Base-by-base conservation (phyloP, 92 coral and sea anemone genomes). In the Epizoanthus fatuus region DNA sequence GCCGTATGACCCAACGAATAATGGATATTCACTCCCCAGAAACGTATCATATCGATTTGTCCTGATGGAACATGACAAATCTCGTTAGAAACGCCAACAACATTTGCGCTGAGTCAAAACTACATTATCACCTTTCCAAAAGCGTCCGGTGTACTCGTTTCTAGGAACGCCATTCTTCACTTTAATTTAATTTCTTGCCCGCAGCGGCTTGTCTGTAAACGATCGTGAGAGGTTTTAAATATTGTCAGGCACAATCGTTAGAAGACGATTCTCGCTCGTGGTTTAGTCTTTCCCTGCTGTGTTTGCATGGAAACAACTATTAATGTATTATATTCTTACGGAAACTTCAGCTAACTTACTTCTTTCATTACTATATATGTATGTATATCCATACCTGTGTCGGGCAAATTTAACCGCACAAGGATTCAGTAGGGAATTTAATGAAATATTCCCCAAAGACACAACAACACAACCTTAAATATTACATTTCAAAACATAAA, bases 61-160 rank as follows among this genome's bases (percentile, higher is more conserved):
- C 65, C 74, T 94, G 95, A 94, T 92, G 75, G 77, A 78, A 86
- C 80, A 64, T 94, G 95, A 94, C 98, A 94, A 94, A 94, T 94
- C 98, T 90, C 81, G 92, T 94, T 94, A 92, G 74, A 75, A 69
- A 86, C 77, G 82, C 58, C 87, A 88, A 39, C 69, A 59, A 88
- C 84, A 81, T 89, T 84, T 81, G 29, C 44, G 64, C 72, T 74
- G 66, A 86, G 70, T 77, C 84, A 58, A 51, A 40, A 74, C 17
- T 14, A 54, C 49, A 63, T 60, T 76, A 77, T 78, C 85, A 89
- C 64, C 56, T 56, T 53, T n/a, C 29, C 15, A 16, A 51, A 3
- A 40, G 25, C 15, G 49, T 75, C 58, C 55, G 3, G 53, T 2
- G 53, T 2, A 49, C 53, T 49, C 11, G 53, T 49, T 12, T 7